Conservation (phyloP, 2,113 vertebrate species). For the Cheirogaleus medius region DNA sequence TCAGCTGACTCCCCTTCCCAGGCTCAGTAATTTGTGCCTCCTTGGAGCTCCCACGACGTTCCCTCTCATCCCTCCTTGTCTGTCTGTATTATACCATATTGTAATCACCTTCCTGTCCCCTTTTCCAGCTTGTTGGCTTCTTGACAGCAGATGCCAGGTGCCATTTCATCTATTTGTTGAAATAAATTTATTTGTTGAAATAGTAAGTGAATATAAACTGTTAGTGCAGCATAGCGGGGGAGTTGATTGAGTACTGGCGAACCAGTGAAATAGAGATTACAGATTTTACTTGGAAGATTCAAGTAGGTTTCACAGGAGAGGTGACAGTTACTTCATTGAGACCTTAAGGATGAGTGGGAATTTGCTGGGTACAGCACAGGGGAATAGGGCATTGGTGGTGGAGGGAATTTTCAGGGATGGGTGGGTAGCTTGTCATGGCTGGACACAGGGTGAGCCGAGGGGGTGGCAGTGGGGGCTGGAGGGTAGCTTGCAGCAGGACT, state of each 20-base stretch:
- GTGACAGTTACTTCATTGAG: not conserved
- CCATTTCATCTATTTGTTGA: not conserved
- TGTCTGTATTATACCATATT: not conserved
- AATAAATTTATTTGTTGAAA: not conserved
- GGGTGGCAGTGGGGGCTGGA: fast-evolving
- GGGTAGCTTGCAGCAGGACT: not conserved
- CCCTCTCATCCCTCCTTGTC: fast-evolving
- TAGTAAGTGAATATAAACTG: not conserved
- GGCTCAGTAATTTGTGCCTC: too few species aligned
- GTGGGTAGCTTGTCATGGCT: too few species aligned
- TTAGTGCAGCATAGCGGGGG: too few species aligned
- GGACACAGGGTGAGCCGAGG: not conserved
- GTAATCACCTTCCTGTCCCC: fast-evolving
- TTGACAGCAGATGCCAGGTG: not conserved
- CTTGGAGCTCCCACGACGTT: not conserved
- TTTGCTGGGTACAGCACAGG: not conserved
- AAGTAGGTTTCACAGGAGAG: not conserved
- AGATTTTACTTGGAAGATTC: not conserved
- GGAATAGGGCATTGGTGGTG: not conserved
- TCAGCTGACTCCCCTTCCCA: not conserved
- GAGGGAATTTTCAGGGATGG: not conserved
- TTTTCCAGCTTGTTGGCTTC: not conserved
- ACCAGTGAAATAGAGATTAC: not conserved
- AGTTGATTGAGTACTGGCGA: not conserved
- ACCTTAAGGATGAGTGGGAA: not conserved